Conservation (phyloP, 2,888 invertebrate species). For the Agrochola litura region DNA sequence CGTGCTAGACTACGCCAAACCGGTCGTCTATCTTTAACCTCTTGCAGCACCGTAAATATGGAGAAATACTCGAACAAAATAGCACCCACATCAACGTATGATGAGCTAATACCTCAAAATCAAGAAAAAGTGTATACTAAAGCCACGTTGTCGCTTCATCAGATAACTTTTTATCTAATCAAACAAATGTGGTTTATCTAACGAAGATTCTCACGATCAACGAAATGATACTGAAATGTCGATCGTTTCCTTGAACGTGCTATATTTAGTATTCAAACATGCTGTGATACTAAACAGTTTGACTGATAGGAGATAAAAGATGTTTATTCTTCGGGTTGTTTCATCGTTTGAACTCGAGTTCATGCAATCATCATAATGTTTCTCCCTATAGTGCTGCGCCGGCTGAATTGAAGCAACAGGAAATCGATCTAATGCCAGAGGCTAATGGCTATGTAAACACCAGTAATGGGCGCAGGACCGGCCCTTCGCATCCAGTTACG, state of each 20-base stretch:
- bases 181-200: constrained; percentile 70
- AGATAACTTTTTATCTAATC: constrained; percentile 72
- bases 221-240: constrained; percentile 64
- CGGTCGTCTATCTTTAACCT: constrained; percentile 76
- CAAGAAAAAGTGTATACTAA: constrained; percentile 36
- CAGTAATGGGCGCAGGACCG: constrained; percentile 64
- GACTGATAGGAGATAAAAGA: constrained; percentile 60
- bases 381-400: constrained; percentile 37
- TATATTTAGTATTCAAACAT: constrained; percentile 52
- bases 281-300: constrained; percentile 48
- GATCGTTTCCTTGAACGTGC: constrained; percentile 64
- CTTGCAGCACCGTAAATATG: constrained; percentile 72
- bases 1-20: constrained; percentile 64
- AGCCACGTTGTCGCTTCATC: constrained; percentile 41
- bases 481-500: constrained; percentile 55
- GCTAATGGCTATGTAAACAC: constrained; percentile 77
- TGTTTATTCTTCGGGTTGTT: constrained; percentile 39
- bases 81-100: constrained; percentile 45
- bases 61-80: constrained; percentile 58
- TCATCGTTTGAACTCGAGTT: constrained; percentile 59
- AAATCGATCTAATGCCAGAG: constrained; percentile 76
- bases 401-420: constrained; percentile 71
- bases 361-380: constrained; percentile 48
- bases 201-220: constrained; percentile 76
- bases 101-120: constrained; percentile 48